Percentiles rank a stretch among this genome's conserved stretches.
Evolutionary conservation across 2,888 invertebrate species (phyloP).

Genomic region (Pristionchus maxplancki): DNA sequence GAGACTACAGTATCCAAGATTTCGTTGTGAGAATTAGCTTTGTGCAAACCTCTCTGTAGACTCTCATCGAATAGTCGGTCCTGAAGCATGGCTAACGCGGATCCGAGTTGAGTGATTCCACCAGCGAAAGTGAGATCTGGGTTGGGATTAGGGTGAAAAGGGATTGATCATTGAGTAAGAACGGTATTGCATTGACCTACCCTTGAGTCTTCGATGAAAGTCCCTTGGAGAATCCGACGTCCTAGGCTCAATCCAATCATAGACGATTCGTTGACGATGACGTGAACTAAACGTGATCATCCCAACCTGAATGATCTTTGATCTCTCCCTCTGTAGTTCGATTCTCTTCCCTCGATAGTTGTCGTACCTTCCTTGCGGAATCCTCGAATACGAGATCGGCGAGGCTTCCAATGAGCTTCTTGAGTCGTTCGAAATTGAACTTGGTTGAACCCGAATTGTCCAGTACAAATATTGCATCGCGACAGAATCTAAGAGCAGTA

Average conservation of each 20-base stretch:
- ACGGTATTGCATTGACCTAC: neutral
- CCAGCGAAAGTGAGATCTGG: slow-evolving; percentile 17
- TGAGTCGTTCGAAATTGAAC: slow-evolving; percentile 8
- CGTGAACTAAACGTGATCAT: slow-evolving; percentile 28
- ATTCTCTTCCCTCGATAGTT: no score
- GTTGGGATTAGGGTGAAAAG: neutral
- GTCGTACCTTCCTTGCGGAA: slow-evolving; percentile 2
- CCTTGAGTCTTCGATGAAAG: slow-evolving; percentile 26
- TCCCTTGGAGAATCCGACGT: neutral
- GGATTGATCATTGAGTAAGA: neutral
- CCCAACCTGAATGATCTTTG: slow-evolving; percentile 12
- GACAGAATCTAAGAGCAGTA: neutral
- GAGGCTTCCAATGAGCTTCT: neutral
- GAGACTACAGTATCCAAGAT: neutral
- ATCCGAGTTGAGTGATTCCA: slow-evolving; percentile 24
- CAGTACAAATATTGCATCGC: slow-evolving; percentile 15
- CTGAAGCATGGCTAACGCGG: neutral
- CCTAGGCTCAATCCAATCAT: neutral
- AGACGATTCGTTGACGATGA: neutral
- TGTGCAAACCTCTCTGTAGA: neutral
- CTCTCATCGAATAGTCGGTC: slow-evolving; percentile 17
- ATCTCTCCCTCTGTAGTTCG: neutral
- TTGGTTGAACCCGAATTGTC: slow-evolving; percentile 3
- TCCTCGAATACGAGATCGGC: slow-evolving; percentile 19
- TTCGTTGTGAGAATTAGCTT: neutral